Conservation (phyloP, 92 coral and sea anemone species). For the Bergia sp. region DNA sequence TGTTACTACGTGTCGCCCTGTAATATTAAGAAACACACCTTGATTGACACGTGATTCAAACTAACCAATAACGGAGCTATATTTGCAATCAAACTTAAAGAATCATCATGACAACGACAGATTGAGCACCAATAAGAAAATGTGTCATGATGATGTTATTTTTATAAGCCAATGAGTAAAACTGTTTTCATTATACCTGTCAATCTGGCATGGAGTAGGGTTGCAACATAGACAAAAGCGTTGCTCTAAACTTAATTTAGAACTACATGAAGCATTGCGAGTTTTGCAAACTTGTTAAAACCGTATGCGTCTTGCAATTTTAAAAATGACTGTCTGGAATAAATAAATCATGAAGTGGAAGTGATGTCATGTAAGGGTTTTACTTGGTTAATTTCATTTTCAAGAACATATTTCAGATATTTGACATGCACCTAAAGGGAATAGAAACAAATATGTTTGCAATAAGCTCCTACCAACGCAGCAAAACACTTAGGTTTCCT, state of each 20-base stretch:
- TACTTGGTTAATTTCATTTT: too few species aligned
- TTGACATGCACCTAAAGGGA: too few species aligned
- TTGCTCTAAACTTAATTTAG: background rate
- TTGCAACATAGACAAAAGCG: background rate
- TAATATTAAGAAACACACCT: background rate
- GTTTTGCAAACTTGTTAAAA: background rate
- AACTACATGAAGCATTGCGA: too few species aligned
- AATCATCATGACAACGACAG: background rate
- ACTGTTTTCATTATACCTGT: background rate
- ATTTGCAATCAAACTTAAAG: background rate
- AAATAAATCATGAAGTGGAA: too few species aligned
- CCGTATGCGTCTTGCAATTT: too few species aligned
- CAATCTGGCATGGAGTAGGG: background rate
- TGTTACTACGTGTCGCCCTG: slow-evolving; percentile 17
- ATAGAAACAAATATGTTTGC: too few species aligned
- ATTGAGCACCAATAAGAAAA: background rate
- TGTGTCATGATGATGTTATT: background rate
- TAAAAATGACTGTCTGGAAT: too few species aligned
- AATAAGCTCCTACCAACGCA: too few species aligned
- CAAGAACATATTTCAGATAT: too few species aligned
- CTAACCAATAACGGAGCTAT: background rate
- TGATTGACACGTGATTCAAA: background rate
- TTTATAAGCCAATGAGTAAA: background rate
- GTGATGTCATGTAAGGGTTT: background rate
- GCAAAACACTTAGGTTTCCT: too few species aligned